Percentiles rank a stretch among this genome's conserved stretches.
Conservation (phyloP, 2,888 invertebrate genomes). For the Zeuzera pyrina region DNA sequence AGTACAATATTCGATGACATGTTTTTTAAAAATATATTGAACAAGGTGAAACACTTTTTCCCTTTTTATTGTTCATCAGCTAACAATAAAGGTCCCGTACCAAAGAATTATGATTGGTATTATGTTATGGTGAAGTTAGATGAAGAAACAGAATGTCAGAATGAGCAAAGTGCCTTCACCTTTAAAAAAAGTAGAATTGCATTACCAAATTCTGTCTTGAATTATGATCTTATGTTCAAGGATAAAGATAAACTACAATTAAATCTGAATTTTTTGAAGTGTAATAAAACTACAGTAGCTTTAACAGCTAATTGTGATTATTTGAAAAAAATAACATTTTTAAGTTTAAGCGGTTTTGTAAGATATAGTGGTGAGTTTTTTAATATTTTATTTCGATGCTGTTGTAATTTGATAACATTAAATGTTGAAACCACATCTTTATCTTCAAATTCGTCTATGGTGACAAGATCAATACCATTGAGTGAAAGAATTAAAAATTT, state of each 20-base stretch:
- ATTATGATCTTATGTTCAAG: conserved; percentile 39
- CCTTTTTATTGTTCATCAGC: conserved; percentile 27
- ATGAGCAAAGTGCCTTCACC: conserved; percentile 7
- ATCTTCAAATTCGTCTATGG: background rate
- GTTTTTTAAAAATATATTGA: conserved; percentile 36
- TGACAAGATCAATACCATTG: conserved; percentile 26
- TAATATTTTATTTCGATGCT: conserved; percentile 37
- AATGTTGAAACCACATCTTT: conserved; percentile 13
- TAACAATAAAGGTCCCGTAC: conserved; percentile 12
- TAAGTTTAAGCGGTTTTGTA: conserved; percentile 38
- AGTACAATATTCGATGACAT: conserved; percentile 31
- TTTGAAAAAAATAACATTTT: conserved; percentile 45
- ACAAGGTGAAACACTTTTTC: conserved; percentile 20
- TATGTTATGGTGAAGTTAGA: conserved; percentile 19
- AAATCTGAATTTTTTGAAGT: conserved; percentile 27
- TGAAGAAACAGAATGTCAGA: conserved; percentile 6
- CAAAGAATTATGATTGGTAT: conserved; percentile 30
- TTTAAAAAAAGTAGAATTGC: conserved; percentile 30
- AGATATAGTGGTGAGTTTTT: conserved; percentile 40
- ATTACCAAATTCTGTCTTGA: conserved; percentile 23
- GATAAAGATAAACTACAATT: conserved; percentile 28
- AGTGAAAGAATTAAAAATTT: conserved; percentile 41
- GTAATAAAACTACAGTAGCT: conserved; percentile 24
- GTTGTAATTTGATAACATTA: conserved; percentile 39
- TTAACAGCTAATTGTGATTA: conserved; percentile 28